These are phyloP conservation scores for Paramacrobiotus metropolitanus DNA, from an alignment of 1,140 invertebrate genomes.

Conservation along the genomic window DNA sequence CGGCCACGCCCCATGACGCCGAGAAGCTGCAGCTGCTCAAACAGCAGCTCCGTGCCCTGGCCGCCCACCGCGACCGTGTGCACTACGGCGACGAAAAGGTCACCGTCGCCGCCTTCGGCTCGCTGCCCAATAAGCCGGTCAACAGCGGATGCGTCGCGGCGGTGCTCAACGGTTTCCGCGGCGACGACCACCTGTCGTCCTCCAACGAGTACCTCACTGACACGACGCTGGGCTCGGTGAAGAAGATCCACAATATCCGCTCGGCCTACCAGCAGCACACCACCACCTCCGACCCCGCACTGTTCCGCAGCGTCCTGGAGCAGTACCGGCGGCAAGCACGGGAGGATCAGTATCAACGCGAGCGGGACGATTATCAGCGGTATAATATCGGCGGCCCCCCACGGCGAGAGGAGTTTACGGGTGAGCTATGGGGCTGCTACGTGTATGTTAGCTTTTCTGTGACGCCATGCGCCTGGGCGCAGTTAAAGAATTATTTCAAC, in stretches of 20 bases:
- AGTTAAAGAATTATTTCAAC: too few relatives aligned
- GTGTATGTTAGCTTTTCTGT: neutral
- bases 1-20: neutral
- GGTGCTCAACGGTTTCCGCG: neutral
- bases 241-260: neutral
- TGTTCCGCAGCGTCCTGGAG: neutral
- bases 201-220: neutral
- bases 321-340: neutral
- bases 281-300: neutral
- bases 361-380: neutral
- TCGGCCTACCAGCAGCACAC: neutral
- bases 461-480: too few relatives aligned
- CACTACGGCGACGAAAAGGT: neutral
- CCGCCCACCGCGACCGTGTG: neutral
- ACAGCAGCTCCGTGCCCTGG: neutral
- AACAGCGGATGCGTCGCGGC: too few relatives aligned
- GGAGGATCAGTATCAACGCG: neutral
- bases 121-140: neutral
- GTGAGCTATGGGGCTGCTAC: neutral
- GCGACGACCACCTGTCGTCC: neutral
- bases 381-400: neutral
- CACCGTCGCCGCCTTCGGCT: neutral
- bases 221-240: neutral
- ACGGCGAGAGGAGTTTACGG: neutral
- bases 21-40: neutral